Evolutionary conservation across 2,797 vertebrate genomes (phyloP), one percentile per base, ranked within the genome.

Genomic region (Novumbra hubbsi): DNA sequence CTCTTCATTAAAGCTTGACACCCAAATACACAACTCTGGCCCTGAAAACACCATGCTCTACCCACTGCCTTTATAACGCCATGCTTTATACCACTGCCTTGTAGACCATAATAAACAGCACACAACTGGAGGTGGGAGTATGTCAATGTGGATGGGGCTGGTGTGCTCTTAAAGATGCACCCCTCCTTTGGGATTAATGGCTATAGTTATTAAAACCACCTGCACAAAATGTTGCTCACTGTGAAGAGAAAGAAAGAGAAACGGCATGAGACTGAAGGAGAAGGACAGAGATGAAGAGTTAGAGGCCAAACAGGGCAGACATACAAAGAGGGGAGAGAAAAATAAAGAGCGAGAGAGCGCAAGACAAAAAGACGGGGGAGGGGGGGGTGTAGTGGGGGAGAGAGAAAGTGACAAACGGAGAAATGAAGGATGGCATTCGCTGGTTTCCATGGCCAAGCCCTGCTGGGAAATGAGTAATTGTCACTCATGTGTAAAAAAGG

Each of bases 401-500:
- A 45, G 11, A 45, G 41, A 34, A 34, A 5, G 41, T 45, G 41
- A 8, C 41, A 45, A 45, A 45, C 9, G 41, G 34, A 66, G 30
- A 49, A 68, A 17, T 65, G 34, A 74, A 19, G 24, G 45, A 48
- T 48, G 38, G 49, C n/a, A 17, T 24, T 65, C 1, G 19, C 50
- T 24, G 32, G 70, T 60, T 60, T 38, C 32, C 50, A 17, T 12
- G 15, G 52, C 30, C 70, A 14, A 28, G 24, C 21, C 21, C 28
- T 14, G 74, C 55, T 57, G 52, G 21, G 52, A 21, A 21, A 57
- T 57, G 7, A 30, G 73, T 62, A 70, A 73, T 72, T 32, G 71
- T 68, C 79, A 84, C 70, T 67, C 28, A 14, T 73, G 80, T 50
- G 79, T 74, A 68, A 80, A 74, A 68, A 80, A 77, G 63, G 28